Evolutionary conservation across 2,113 vertebrate genomes (phyloP).

Genomic region (Cepphus grylle): DNA sequence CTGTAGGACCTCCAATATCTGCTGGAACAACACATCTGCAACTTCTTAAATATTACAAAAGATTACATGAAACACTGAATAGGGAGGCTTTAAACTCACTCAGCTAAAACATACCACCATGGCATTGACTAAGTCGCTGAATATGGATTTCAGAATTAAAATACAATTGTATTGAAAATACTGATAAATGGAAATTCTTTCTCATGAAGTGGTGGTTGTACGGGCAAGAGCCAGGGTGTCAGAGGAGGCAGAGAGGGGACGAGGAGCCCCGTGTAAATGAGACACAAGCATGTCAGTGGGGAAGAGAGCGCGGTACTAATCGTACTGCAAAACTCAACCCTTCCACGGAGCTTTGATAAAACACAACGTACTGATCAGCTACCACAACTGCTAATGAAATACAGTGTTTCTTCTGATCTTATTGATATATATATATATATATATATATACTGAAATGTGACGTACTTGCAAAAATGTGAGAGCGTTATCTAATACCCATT

Average conservation of each 20-base stretch:
- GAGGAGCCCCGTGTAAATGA: background rate
- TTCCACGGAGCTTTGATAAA: background rate
- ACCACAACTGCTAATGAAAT: background rate
- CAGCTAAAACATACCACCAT: background rate
- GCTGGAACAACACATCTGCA: background rate
- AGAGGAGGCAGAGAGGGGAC: background rate
- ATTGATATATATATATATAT: too few relatives aligned
- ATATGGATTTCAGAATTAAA: background rate
- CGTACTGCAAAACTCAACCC: background rate
- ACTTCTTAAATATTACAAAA: background rate
- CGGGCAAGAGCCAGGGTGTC: background rate
- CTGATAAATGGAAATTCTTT: background rate
- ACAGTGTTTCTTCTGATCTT: background rate
- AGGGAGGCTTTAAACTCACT: background rate
- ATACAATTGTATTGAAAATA: background rate
- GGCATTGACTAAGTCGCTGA: background rate
- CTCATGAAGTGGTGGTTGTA: background rate
- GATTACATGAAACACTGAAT: background rate
- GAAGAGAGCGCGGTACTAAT: background rate
- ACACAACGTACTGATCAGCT: background rate
- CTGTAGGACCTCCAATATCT: constrained; percentile 35
- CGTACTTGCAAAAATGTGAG: background rate
- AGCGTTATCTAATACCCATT: too few relatives aligned
- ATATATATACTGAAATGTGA: background rate
- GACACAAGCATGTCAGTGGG: background rate